phyloP scores from a whole-genome alignment of 2,113 vertebrate species.

The Protobothrops mucrosquamatus region DNA sequence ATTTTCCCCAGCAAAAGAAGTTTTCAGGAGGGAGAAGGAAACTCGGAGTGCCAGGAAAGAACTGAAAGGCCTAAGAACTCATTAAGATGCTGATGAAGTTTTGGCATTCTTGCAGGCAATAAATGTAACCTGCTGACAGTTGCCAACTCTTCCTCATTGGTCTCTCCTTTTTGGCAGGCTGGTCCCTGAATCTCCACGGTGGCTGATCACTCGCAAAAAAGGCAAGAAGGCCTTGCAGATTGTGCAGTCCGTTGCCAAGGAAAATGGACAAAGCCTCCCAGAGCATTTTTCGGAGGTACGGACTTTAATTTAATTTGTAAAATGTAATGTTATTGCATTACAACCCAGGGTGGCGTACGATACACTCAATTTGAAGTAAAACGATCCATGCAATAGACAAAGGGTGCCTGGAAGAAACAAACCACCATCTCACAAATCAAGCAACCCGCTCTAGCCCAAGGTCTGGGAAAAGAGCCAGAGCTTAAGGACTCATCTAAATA shows the following conservation, averaged over 20 bases:
- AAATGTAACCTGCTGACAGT: background rate
- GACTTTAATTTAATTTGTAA: background rate
- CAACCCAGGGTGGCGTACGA: background rate
- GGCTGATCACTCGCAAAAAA: slow-evolving; percentile 88
- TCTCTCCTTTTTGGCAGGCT: slow-evolving; percentile 71
- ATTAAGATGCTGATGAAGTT: background rate
- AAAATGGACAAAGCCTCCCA: slow-evolving; percentile 80
- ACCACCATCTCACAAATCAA: background rate
- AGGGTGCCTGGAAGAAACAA: background rate
- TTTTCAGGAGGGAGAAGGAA: background rate
- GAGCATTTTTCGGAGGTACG: slow-evolving; percentile 80
- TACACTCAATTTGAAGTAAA: background rate
- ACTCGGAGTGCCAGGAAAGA: background rate
- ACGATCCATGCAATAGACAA: background rate
- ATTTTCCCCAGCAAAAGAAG: background rate
- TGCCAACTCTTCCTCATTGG: background rate
- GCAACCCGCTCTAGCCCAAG: background rate
- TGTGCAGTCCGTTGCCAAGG: slow-evolving; percentile 81
- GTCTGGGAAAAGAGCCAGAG: background rate
- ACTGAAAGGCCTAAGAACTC: background rate
- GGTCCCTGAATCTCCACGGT: slow-evolving; percentile 94
- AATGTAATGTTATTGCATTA: background rate
- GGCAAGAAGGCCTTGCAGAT: slow-evolving; percentile 79
- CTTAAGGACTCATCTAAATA: background rate
- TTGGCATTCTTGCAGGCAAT: background rate